These are phyloP conservation scores for Leptogaster cylindrica DNA, from an alignment of 2,888 invertebrate genomes.

Conservation along the genomic window DNA sequence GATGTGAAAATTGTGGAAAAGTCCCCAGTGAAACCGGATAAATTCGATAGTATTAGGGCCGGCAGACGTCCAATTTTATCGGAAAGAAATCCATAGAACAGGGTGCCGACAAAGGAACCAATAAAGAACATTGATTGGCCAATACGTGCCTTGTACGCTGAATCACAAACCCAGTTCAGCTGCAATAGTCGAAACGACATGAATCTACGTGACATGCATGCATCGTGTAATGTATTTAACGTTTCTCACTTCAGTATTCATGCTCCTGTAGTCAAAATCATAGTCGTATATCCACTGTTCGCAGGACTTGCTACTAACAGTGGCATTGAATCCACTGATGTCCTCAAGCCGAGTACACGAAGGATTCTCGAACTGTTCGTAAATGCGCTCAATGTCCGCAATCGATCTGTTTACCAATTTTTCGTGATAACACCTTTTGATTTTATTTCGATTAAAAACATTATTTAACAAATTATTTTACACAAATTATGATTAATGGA, in stretches of 20 bases:
- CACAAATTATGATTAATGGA: not conserved
- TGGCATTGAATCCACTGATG: constrained; percentile 55
- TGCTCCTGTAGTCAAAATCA: constrained; percentile 66
- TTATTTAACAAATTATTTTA: not conserved
- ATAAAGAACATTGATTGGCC: constrained; percentile 69
- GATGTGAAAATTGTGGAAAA: constrained; percentile 64
- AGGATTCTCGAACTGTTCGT: constrained; percentile 56
- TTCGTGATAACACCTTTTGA: constrained; percentile 58
- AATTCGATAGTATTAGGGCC: constrained; percentile 65
- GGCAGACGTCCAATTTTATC: constrained; percentile 67
- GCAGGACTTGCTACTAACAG: constrained; percentile 58
- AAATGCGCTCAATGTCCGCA: constrained; percentile 58
- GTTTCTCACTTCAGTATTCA: constrained; percentile 68
- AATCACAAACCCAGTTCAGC: constrained; percentile 68
- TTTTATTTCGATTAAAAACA: not conserved
- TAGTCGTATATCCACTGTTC: constrained; percentile 67
- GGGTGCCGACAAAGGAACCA: constrained; percentile 67
- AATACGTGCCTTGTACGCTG: constrained; percentile 67
- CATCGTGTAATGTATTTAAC: constrained; percentile 10
- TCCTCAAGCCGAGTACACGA: constrained; percentile 58
- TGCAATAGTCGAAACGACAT: constrained; percentile 46
- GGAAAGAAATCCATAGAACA: constrained; percentile 66
- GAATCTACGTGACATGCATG: constrained; percentile 18
- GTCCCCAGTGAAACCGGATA: constrained; percentile 66
- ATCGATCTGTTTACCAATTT: constrained; percentile 58